A percentile compares a stretch with the other conserved stretches of the same genome.
Conservation (phyloP, 2,113 vertebrate genomes). For the Phodopus roborovskii region DNA sequence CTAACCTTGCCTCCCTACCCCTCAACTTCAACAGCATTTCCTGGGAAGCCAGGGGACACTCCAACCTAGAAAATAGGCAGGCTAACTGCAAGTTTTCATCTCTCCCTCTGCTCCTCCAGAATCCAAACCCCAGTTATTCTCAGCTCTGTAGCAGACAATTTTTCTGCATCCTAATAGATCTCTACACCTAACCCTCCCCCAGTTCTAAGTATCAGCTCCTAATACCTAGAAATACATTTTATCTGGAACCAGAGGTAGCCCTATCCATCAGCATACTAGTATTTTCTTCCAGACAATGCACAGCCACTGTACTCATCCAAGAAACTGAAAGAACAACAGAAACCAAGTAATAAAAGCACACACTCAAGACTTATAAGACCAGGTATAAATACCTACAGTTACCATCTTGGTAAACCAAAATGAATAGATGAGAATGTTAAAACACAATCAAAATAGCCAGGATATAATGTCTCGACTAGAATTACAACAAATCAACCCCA, state of each 20-base stretch:
- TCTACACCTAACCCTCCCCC: too few relatives aligned
- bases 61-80: rapidly evolving
- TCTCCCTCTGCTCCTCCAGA: neutral
- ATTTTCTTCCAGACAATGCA: neutral
- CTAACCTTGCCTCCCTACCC: too few relatives aligned
- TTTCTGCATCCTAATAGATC: neutral
- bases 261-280: neutral
- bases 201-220: neutral
- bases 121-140: neutral
- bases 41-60: neutral
- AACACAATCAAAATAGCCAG: neutral
- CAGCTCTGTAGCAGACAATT: neutral
- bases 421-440: neutral
- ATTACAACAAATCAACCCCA: neutral
- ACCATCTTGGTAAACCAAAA: neutral
- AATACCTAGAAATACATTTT: neutral
- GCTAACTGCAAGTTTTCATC: neutral
- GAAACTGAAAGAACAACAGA: neutral
- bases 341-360: neutral
- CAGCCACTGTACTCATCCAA: neutral
- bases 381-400: neutral
- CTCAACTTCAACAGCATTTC: neutral
- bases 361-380: neutral
- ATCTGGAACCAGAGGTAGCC: neutral
- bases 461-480: neutral